A percentile compares a stretch with the other conserved stretches of the same genome.
Evolutionary conservation across 2,797 vertebrate genomes (phyloP).

Genomic region (Enteromius anoplus): DNA sequence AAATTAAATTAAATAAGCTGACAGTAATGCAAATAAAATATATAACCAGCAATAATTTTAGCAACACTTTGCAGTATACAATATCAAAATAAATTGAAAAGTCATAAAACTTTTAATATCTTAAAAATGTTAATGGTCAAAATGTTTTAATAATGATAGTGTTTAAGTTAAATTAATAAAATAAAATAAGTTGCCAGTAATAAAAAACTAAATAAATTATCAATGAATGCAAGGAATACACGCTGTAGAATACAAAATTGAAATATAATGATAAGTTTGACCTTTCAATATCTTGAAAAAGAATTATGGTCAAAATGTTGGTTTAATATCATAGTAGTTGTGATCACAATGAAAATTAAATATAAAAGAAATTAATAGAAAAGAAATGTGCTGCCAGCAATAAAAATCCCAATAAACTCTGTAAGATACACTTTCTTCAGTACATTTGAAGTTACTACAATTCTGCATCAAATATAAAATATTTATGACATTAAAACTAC

Average conservation of each 20-base stretch:
- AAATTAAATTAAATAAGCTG: background rate
- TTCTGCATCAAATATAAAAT: background rate
- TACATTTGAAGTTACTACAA: background rate
- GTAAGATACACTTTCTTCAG: no score
- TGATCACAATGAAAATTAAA: no score
- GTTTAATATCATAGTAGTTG: background rate
- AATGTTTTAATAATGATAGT: background rate
- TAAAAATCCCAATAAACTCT: background rate
- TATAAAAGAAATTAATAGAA: background rate
- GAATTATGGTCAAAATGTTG: background rate
- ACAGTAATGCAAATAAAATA: no score
- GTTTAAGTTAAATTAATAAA: background rate
- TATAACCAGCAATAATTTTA: no score
- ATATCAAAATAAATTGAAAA: no score
- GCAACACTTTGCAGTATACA: no score
- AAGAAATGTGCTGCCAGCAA: background rate
- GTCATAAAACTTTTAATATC: no score
- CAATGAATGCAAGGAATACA: background rate
- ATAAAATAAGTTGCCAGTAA: background rate
- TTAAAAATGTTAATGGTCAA: no score
- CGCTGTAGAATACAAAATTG: background rate
- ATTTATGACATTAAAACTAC: background rate
- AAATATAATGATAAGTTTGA: background rate
- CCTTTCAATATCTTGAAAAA: background rate
- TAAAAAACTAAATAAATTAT: background rate